phyloP scores from a whole-genome alignment of 2,888 invertebrate species.

The Teinopalpus imperialis region DNA sequence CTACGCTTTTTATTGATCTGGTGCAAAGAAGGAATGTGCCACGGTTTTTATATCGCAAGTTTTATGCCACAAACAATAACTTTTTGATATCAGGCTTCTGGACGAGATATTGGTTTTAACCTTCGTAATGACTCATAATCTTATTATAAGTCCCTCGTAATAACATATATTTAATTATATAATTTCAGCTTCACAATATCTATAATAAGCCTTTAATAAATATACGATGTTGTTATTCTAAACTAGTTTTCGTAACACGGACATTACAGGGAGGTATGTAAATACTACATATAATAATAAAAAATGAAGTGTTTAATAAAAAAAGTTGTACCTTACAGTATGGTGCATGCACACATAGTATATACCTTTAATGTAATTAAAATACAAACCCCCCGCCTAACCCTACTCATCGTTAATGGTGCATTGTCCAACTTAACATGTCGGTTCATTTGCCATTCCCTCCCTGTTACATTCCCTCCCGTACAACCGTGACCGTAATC shows the following conservation, averaged over 20 bases:
- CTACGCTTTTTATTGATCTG: not conserved
- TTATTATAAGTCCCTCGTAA: constrained; percentile 1
- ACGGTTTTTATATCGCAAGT: constrained; percentile 55
- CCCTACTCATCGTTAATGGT: not conserved
- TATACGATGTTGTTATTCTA: no score
- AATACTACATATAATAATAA: no score
- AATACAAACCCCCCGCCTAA: no score
- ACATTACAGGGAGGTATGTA: no score
- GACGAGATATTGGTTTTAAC: constrained; percentile 41
- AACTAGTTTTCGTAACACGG: no score
- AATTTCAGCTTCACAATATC: no score
- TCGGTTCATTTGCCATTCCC: not conserved
- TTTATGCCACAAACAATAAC: constrained; percentile 64
- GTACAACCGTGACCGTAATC: not conserved
- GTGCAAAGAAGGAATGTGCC: constrained; percentile 43
- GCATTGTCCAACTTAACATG: not conserved
- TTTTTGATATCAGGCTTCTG: constrained; percentile 48
- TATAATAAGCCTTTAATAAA: no score
- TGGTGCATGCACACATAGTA: no score
- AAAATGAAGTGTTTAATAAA: no score
- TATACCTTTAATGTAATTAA: no score
- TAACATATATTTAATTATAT: no score
- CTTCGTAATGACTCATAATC: not conserved
- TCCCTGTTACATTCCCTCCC: not conserved
- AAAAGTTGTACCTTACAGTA: no score